Evolutionary conservation across 37 sponge, comb jelly and placozoan species (phyloP).

Genomic region (Bolinopsis microptera): DNA sequence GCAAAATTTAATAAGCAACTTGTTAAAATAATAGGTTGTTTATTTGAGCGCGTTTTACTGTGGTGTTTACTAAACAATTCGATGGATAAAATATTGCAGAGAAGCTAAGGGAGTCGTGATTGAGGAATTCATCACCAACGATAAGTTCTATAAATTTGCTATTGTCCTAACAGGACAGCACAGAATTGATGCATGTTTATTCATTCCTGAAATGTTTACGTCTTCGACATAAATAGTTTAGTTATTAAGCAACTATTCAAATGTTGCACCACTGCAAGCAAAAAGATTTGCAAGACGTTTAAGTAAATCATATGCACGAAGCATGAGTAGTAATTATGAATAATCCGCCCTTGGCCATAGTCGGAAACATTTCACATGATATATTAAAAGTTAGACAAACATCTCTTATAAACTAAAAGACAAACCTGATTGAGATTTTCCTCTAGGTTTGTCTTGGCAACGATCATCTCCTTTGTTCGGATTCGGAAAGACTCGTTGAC

Average conservation of each 20-base stretch:
- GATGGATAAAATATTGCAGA: neutral
- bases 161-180: neutral
- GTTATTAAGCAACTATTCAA: neutral
- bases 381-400: too few relatives aligned
- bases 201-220: neutral
- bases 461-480: constrained; percentile 76
- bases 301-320: neutral
- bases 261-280: neutral
- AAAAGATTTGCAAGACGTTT: neutral
- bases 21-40: neutral
- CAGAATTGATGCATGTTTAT: neutral
- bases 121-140: neutral
- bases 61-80: neutral
- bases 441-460: constrained; percentile 81
- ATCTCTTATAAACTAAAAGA: too few relatives aligned
- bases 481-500: constrained; percentile 80
- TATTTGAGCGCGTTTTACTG: neutral
- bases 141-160: neutral
- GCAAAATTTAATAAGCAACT: neutral
- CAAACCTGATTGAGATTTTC: constrained; percentile 68
- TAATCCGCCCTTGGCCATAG: neutral
- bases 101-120: neutral
- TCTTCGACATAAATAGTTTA: neutral
- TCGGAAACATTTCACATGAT: too few relatives aligned
- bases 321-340: neutral